phyloP scores from a whole-genome alignment of 2,888 invertebrate genomes.

The Caenorhabditis sp. region DNA sequence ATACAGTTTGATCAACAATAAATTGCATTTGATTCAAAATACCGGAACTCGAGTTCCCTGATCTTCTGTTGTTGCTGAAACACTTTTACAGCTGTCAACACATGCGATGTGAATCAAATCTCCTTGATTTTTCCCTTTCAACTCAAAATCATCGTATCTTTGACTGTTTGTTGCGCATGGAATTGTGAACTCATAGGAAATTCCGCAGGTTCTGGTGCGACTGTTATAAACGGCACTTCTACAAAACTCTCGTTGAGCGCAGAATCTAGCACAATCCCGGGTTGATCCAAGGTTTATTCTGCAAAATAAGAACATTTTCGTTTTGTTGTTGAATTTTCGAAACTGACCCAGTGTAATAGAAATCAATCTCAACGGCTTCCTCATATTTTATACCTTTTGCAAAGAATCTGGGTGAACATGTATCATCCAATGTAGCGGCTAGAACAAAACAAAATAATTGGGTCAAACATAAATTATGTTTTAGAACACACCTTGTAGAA shows the following conservation, averaged over 20 bases:
- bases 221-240: conserved; percentile 65
- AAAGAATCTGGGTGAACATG: conserved; percentile 56
- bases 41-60: conserved; percentile 1
- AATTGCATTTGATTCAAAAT: not conserved
- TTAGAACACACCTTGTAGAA: not conserved
- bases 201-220: conserved; percentile 60
- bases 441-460: not conserved
- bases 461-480: not conserved
- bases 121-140: conserved; percentile 34
- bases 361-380: conserved; percentile 55
- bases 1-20: not conserved
- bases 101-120: conserved; percentile 52
- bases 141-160: conserved; percentile 48
- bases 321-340: not conserved
- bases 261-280: conserved; percentile 65
- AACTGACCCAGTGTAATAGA: conserved; percentile 62
- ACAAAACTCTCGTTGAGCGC: conserved; percentile 66
- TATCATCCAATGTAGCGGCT: conserved; percentile 11
- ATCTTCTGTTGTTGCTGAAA: conserved; percentile 8
- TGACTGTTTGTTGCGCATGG: conserved; percentile 37
- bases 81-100: conserved; percentile 46
- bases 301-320: conserved; percentile 19
- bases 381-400: conserved; percentile 57
- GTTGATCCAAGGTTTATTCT: conserved; percentile 56
- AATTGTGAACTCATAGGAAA: conserved; percentile 58